phyloP scores from a whole-genome alignment of 2,797 vertebrate species.

The Pteronotus mesoamericanus region DNA sequence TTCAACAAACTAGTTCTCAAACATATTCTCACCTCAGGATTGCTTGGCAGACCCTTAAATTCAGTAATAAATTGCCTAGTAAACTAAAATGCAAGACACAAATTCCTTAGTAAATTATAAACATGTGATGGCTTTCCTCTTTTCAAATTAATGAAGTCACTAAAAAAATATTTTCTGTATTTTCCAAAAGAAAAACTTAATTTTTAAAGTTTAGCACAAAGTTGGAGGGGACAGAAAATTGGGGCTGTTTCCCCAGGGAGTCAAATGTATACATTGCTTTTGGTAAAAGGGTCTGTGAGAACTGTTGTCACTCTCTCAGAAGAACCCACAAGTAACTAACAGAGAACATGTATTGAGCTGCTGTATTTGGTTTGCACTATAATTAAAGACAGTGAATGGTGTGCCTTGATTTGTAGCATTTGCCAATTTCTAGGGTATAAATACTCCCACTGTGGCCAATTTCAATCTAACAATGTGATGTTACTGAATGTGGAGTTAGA shows the following conservation, averaged over 20 bases:
- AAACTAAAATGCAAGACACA: neutral
- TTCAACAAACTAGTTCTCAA: slow-evolving; percentile 35
- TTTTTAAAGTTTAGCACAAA: slow-evolving; percentile 44
- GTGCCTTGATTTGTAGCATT: neutral
- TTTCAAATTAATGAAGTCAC: slow-evolving; percentile 24
- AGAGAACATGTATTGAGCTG: neutral
- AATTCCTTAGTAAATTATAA: neutral
- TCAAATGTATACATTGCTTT: neutral
- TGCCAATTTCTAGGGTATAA: neutral
- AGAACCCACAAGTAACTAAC: neutral
- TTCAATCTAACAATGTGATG: neutral
- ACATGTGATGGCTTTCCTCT: neutral
- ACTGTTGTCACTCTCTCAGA: neutral
- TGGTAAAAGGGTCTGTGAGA: neutral
- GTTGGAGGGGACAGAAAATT: neutral
- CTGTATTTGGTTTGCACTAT: neutral
- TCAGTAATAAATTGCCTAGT: neutral
- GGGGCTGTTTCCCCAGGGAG: neutral
- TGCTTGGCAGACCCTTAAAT: neutral
- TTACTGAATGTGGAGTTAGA: neutral
- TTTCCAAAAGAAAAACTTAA: slow-evolving; percentile 8
- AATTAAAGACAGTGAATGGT: neutral
- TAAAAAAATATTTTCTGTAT: neutral
- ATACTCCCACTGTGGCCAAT: neutral
- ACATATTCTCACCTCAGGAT: neutral